Evolutionary conservation across 2,797 vertebrate species (phyloP).

Genomic region (Semotilus atromaculatus): DNA sequence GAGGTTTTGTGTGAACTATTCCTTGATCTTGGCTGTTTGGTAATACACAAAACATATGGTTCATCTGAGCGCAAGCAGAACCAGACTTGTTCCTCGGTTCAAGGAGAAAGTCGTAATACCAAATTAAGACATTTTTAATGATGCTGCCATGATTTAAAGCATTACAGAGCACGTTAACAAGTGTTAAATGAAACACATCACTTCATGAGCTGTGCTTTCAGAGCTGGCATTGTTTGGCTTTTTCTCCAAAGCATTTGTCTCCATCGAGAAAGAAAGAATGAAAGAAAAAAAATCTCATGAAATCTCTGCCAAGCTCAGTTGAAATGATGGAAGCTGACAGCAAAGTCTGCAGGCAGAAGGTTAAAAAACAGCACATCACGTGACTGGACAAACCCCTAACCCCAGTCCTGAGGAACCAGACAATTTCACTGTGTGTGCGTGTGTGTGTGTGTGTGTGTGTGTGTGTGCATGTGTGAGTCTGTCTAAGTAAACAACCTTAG

Average conservation of each 20-base stretch:
- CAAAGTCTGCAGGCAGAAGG: conserved; percentile 80
- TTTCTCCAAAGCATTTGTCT: conserved; percentile 69
- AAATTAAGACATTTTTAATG: conserved; percentile 63
- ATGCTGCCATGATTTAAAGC: conserved; percentile 54
- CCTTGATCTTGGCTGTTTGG: conserved; percentile 29
- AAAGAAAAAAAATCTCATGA: conserved; percentile 61
- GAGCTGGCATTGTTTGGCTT: conserved; percentile 60
- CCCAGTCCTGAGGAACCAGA: conserved; percentile 75
- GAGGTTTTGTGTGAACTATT: neutral
- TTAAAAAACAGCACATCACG: conserved; percentile 76
- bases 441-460: conserved; percentile 44
- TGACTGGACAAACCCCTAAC: conserved; percentile 74
- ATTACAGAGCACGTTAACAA: conserved; percentile 42
- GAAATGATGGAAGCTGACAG: conserved; percentile 81
- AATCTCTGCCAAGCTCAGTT: conserved; percentile 69
- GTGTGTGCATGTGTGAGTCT: conserved; percentile 68
- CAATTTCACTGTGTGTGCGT: conserved; percentile 52
- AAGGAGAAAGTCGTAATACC: conserved; percentile 9
- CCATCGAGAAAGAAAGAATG: conserved; percentile 60
- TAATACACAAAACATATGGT: conserved; percentile 5
- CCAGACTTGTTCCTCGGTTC: conserved; percentile 18
- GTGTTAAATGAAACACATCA: conserved; percentile 61
- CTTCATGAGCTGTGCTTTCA: conserved; percentile 49
- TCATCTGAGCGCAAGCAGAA: conserved; percentile 31
- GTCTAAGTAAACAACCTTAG: conserved; percentile 58